A percentile compares a stretch with the other conserved stretches of the same genome.
Evolutionary conservation across 2,888 invertebrate species (phyloP).

Genomic region (Argyresthia albistria): DNA sequence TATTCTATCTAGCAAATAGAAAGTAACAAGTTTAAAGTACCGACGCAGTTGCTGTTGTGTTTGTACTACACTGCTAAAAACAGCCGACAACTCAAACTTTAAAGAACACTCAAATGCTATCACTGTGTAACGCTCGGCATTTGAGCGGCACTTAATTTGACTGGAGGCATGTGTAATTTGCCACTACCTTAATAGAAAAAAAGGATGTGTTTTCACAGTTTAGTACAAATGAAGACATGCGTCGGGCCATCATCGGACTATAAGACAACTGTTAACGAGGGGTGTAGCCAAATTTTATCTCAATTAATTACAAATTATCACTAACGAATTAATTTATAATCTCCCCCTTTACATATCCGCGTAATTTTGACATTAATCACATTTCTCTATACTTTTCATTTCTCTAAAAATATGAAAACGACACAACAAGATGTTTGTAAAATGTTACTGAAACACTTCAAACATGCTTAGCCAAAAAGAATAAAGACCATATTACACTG

Average conservation of each 20-base stretch:
- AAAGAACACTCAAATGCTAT: too few species aligned
- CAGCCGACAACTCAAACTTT: too few species aligned
- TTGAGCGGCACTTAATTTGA: too few species aligned
- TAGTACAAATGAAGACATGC: not conserved
- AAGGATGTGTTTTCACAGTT: too few species aligned
- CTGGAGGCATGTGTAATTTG: too few species aligned
- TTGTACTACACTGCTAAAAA: too few species aligned
- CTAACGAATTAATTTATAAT: slow-evolving; percentile 39
- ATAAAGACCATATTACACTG: slow-evolving; percentile 11
- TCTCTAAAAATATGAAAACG: slow-evolving; percentile 66
- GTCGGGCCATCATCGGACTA: slow-evolving; percentile 25
- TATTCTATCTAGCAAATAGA: slow-evolving; percentile 72
- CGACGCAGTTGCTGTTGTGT: not conserved
- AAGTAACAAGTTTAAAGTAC: slow-evolving; percentile 67
- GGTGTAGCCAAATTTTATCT: slow-evolving; percentile 53
- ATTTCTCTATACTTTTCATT: slow-evolving; percentile 15
- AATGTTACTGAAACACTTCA: slow-evolving; percentile 47
- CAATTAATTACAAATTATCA: slow-evolving; percentile 50
- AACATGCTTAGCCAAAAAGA: slow-evolving; percentile 51
- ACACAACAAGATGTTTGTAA: slow-evolving; percentile 54
- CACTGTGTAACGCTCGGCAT: too few species aligned
- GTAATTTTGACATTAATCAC: slow-evolving; percentile 27
- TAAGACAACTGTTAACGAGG: slow-evolving; percentile 51
- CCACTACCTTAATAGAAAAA: too few species aligned
- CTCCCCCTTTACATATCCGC: slow-evolving; percentile 35